phyloP scores from a whole-genome alignment of 2,113 vertebrate species.

The Halichoeres trimaculatus region DNA sequence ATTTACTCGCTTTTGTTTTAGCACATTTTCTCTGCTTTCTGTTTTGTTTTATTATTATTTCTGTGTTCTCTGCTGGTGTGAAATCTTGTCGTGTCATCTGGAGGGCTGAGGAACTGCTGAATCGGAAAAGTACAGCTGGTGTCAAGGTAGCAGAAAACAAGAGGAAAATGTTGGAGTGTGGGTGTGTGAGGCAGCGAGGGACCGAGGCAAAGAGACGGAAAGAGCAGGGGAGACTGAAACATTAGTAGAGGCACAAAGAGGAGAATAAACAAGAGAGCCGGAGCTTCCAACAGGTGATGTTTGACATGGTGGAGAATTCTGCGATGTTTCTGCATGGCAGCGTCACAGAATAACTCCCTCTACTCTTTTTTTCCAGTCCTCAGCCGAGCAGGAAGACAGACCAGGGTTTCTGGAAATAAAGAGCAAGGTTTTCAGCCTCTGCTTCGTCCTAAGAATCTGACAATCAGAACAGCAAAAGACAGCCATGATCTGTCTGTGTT shows the following conservation, averaged over 20 bases:
- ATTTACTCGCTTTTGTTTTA: slow-evolving; percentile 43
- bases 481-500: no score
- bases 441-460: slow-evolving; percentile 24
- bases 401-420: slow-evolving; percentile 25
- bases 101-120: slow-evolving; percentile 65
- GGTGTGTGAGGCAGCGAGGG: slow-evolving; percentile 3
- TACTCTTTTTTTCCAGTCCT: background rate
- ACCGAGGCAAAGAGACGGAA: background rate
- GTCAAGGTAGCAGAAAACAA: slow-evolving; percentile 35
- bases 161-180: slow-evolving; percentile 18
- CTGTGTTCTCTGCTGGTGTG: slow-evolving; percentile 37
- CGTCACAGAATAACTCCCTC: slow-evolving; percentile 36
- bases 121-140: slow-evolving; percentile 61
- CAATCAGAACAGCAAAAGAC: no score
- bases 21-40: background rate
- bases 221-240: slow-evolving; percentile 13
- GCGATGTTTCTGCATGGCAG: slow-evolving; percentile 23
- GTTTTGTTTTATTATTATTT: slow-evolving; percentile 32
- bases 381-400: slow-evolving; percentile 1
- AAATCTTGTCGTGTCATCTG: slow-evolving; percentile 42
- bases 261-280: slow-evolving; percentile 28
- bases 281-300: slow-evolving; percentile 45
- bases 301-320: slow-evolving; percentile 44
- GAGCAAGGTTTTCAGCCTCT: slow-evolving; percentile 34
- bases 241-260: slow-evolving; percentile 15